These are phyloP conservation scores for Heteronetta atricapilla DNA, from an alignment of 2,113 vertebrate species.

Conservation along the genomic window DNA sequence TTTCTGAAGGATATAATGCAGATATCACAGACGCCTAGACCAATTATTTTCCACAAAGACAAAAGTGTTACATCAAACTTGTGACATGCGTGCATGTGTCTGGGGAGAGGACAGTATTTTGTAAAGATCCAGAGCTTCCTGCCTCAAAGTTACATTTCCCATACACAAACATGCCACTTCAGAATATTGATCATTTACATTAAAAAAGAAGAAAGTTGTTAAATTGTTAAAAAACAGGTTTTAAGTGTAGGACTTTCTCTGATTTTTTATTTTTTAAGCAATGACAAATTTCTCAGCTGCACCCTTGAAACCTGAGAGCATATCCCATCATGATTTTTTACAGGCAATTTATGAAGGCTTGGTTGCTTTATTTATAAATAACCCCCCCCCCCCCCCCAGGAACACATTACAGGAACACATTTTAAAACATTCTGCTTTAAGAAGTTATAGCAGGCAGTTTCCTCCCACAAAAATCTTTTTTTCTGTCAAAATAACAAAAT, in stretches of 20 bases:
- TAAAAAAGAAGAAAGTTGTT: not conserved
- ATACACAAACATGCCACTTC: not conserved
- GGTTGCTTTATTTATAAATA: not conserved
- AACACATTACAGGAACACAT: not conserved
- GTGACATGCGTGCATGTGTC: accelerated
- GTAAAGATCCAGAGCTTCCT: not conserved
- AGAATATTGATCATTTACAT: not conserved
- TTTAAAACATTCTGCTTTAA: not conserved
- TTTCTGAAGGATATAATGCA: not conserved
- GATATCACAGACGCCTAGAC: not conserved
- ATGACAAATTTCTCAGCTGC: not conserved
- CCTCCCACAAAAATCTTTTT: not conserved
- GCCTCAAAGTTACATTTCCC: not conserved
- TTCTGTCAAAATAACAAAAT: not conserved
- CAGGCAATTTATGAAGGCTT: not conserved
- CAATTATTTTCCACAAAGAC: not conserved
- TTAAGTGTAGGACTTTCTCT: not conserved
- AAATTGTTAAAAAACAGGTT: not conserved
- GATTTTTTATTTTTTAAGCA: not conserved
- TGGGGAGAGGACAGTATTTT: not conserved
- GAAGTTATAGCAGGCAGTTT: not conserved
- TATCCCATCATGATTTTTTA: not conserved
- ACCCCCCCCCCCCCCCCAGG: too few relatives aligned
- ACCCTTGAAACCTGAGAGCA: not conserved
- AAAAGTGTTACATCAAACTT: not conserved